phyloP scores from a whole-genome alignment of 1,140 invertebrate species.

The Arctopsyche grandis region DNA sequence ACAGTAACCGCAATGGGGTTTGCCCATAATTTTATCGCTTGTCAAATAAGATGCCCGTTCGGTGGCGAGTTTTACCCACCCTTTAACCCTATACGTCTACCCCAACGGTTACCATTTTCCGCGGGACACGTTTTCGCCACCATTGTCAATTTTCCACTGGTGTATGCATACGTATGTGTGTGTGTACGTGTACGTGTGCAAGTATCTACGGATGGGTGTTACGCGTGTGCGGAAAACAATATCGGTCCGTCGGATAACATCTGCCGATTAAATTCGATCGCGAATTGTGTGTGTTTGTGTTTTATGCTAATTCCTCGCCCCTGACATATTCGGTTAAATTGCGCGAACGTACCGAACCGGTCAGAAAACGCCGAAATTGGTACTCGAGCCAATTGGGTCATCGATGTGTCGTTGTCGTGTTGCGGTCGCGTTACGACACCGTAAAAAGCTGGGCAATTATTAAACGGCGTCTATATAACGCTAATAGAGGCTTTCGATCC shows the following conservation, averaged over 20 bases:
- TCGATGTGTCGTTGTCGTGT: background rate
- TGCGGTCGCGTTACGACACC: background rate
- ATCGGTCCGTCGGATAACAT: constrained; percentile 25
- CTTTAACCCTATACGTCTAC: background rate
- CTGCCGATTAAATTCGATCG: constrained; percentile 38
- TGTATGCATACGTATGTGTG: background rate
- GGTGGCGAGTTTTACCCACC: background rate
- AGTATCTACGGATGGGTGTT: background rate
- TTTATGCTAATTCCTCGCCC: constrained; percentile 33
- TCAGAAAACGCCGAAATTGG: background rate
- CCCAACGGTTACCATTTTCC: no score
- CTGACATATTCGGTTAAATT: constrained; percentile 33
- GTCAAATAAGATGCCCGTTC: constrained; percentile 15
- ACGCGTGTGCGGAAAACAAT: background rate
- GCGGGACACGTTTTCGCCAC: no score
- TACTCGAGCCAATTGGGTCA: constrained; percentile 3
- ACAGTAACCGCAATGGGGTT: constrained; percentile 23
- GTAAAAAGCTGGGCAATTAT: no score
- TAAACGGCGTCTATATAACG: no score
- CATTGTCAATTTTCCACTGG: background rate
- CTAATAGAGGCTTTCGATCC: no score
- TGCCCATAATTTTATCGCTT: constrained; percentile 17
- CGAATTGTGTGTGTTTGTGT: constrained; percentile 7
- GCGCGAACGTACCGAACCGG: background rate
- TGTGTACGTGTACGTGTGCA: background rate